These are phyloP conservation scores for Enteromius radiatus DNA, from an alignment of 2,797 vertebrate genomes.

Conservation along the genomic window DNA sequence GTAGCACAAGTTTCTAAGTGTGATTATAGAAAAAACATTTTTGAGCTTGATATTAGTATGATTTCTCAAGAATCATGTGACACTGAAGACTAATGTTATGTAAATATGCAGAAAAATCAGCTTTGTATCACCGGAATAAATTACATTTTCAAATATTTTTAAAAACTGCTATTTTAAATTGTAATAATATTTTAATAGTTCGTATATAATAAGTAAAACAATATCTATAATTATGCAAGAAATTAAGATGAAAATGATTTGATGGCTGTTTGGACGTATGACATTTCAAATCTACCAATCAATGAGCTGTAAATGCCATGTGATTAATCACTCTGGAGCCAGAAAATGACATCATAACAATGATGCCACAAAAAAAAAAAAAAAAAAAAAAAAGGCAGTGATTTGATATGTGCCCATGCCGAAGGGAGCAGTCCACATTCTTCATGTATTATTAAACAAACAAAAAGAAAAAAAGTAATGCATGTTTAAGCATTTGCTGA, in stretches of 20 bases:
- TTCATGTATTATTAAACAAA: conserved; percentile 31
- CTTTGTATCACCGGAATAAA: not conserved
- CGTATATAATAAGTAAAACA: not conserved
- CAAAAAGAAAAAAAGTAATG: conserved; percentile 1
- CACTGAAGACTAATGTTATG: not conserved
- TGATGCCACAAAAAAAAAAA: not conserved
- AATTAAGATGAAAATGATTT: not conserved
- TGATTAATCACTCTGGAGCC: not conserved
- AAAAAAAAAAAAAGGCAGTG: not conserved
- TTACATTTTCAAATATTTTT: not conserved
- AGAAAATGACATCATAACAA: conserved; percentile 4
- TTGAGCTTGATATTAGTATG: not conserved
- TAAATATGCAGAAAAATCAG: not conserved
- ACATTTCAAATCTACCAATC: not conserved
- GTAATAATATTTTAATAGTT: not conserved
- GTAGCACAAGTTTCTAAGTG: not conserved
- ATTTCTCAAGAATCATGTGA: not conserved
- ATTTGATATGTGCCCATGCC: conserved; percentile 1
- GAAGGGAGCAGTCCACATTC: not conserved
- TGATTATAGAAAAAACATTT: not conserved
- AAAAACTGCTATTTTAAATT: not conserved
- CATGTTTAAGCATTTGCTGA: conserved; percentile 12
- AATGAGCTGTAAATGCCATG: conserved; percentile 19
- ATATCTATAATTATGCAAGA: not conserved
- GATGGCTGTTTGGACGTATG: not conserved